A percentile compares a stretch with the other conserved stretches of the same genome.
Conservation (phyloP, 2,797 vertebrate species). For the Lutra lutra region DNA sequence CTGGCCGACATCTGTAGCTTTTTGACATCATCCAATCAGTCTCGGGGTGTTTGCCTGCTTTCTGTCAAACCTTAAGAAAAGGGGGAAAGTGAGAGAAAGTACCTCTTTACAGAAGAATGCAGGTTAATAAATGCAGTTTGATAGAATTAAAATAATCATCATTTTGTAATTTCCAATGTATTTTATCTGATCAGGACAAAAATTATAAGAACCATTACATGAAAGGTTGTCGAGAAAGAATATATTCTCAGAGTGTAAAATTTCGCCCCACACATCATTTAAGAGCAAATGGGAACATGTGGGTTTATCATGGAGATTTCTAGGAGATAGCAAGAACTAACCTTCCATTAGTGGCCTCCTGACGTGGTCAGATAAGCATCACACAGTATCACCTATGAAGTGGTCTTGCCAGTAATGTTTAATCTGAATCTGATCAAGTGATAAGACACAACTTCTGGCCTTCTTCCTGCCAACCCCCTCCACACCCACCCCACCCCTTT, state of each 20-base stretch:
- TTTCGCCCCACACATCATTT: background rate
- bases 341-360: background rate
- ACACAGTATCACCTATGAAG: background rate
- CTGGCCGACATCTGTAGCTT: background rate
- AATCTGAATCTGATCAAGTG: background rate
- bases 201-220: background rate
- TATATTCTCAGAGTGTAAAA: background rate
- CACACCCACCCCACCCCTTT: background rate
- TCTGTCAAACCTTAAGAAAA: background rate
- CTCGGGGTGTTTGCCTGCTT: background rate
- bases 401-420: background rate
- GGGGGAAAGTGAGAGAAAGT: background rate
- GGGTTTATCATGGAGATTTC: background rate
- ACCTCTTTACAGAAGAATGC: background rate
- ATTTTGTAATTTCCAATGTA: background rate
- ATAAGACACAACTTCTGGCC: background rate
- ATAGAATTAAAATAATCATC: background rate
- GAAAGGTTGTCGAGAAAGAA: background rate
- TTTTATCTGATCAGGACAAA: background rate
- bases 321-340: background rate
- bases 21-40: background rate
- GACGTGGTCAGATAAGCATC: background rate
- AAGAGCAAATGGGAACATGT: background rate
- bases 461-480: background rate
- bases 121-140: background rate